These are phyloP conservation scores for Balaenoptera acutorostrata DNA, from an alignment of 2,113 vertebrate genomes.

Conservation along the genomic window DNA sequence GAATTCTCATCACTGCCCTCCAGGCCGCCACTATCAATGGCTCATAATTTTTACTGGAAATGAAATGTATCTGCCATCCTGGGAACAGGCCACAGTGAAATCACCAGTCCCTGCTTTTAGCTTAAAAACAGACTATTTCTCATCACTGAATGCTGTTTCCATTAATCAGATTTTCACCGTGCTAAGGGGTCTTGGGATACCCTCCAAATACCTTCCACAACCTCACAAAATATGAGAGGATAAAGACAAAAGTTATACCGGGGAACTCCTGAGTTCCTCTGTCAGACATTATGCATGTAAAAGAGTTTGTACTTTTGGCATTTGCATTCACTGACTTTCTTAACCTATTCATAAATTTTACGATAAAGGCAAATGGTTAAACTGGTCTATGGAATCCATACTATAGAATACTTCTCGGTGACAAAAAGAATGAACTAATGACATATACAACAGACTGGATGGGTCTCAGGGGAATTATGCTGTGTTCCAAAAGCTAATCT, in stretches of 20 bases:
- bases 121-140: slow-evolving; percentile 33
- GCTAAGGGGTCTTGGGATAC: background rate
- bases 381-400: background rate
- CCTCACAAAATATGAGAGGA: background rate
- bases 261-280: background rate
- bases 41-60: slow-evolving; percentile 15
- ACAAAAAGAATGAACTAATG: background rate
- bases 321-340: background rate
- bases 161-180: background rate
- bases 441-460: background rate
- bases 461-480: background rate
- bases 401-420: background rate
- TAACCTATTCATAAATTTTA: background rate
- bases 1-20: background rate
- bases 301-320: background rate
- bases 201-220: background rate
- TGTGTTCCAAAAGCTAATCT: background rate
- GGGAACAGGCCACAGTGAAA: background rate
- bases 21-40: background rate
- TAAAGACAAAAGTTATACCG: background rate
- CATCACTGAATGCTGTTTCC: background rate
- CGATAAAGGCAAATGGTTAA: background rate
- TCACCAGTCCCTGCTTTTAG: background rate
- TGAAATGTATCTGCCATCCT: background rate
- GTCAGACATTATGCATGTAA: background rate